Conservation (phyloP, 2,888 invertebrate species). For the Malachius bipustulatus region DNA sequence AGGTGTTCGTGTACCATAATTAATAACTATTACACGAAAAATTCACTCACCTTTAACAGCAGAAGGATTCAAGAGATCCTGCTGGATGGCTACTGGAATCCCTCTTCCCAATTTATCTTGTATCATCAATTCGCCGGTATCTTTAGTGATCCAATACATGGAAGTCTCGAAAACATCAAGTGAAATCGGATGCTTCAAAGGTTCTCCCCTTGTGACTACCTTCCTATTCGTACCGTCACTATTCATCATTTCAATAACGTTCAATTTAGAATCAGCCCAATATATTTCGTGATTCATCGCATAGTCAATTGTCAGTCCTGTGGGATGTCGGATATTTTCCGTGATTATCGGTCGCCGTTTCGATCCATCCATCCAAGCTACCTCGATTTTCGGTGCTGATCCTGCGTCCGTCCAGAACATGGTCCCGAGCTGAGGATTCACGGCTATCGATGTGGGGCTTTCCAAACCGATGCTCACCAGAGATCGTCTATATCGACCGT, state of each 20-base stretch:
- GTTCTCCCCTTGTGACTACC: slow-evolving; percentile 59
- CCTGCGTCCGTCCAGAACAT: slow-evolving; percentile 95
- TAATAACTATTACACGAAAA: no score
- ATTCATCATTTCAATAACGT: slow-evolving; percentile 76
- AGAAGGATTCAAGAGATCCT: slow-evolving; percentile 74
- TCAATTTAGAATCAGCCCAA: slow-evolving; percentile 92
- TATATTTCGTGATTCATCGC: slow-evolving; percentile 81
- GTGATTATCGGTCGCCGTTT: slow-evolving; percentile 71
- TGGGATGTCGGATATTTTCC: slow-evolving; percentile 73
- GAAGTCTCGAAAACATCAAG: slow-evolving; percentile 90
- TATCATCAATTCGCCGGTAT: slow-evolving; percentile 72
- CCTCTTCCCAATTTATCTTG: slow-evolving; percentile 97
- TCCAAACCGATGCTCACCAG: slow-evolving; percentile 69
- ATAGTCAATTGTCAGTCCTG: slow-evolving; percentile 83
- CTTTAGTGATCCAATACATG: slow-evolving; percentile 86
- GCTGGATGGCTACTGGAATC: slow-evolving; percentile 70
- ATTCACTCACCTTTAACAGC: slow-evolving; percentile 59
- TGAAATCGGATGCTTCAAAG: slow-evolving; percentile 67
- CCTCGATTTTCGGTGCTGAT: slow-evolving; percentile 82
- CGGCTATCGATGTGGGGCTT: slow-evolving; percentile 75
- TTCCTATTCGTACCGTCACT: slow-evolving; percentile 69
- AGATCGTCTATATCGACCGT: slow-evolving; percentile 78
- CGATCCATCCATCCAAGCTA: slow-evolving; percentile 94
- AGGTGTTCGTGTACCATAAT: not conserved
- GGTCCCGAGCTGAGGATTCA: slow-evolving; percentile 74